phyloP scores from a whole-genome alignment of 2,113 vertebrate species.

The Syngnathus typhle region DNA sequence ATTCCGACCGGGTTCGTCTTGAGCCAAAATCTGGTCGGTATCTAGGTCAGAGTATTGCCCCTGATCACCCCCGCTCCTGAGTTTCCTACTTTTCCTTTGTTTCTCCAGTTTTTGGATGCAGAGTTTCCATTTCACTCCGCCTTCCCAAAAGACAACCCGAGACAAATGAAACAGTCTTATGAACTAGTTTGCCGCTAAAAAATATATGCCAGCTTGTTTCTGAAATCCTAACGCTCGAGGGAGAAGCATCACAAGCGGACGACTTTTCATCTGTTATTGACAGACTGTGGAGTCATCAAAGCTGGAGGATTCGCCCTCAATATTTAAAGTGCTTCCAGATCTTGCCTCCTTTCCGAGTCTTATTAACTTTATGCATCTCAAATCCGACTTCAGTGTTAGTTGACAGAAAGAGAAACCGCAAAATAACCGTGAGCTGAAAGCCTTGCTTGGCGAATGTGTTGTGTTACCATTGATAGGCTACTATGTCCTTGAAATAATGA shows the following conservation, averaged over 20 bases:
- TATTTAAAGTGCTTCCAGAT: slow-evolving; percentile 38
- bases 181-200: slow-evolving; percentile 38
- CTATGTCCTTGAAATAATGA: slow-evolving; percentile 41
- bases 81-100: slow-evolving; percentile 15
- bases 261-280: slow-evolving; percentile 6
- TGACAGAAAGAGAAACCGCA: slow-evolving; percentile 19
- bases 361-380: slow-evolving; percentile 31
- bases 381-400: slow-evolving; percentile 31
- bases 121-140: slow-evolving; percentile 5
- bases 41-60: slow-evolving; percentile 57
- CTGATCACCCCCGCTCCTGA: slow-evolving; percentile 8
- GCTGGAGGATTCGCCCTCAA: slow-evolving; percentile 37
- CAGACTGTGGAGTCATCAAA: slow-evolving; percentile 19
- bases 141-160: slow-evolving; percentile 8
- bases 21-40: slow-evolving; percentile 56
- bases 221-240: slow-evolving; percentile 26
- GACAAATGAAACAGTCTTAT: slow-evolving; percentile 23
- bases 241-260: slow-evolving; percentile 36
- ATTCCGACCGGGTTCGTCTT: slow-evolving; percentile 41
- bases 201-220: slow-evolving; percentile 21
- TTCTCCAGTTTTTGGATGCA: slow-evolving; percentile 15
- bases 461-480: background rate
- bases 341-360: slow-evolving; percentile 9
- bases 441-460: slow-evolving; percentile 7
- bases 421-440: slow-evolving; percentile 13